phyloP scores from a whole-genome alignment of 2,113 vertebrate species.

The Poicephalus gulielmi region DNA sequence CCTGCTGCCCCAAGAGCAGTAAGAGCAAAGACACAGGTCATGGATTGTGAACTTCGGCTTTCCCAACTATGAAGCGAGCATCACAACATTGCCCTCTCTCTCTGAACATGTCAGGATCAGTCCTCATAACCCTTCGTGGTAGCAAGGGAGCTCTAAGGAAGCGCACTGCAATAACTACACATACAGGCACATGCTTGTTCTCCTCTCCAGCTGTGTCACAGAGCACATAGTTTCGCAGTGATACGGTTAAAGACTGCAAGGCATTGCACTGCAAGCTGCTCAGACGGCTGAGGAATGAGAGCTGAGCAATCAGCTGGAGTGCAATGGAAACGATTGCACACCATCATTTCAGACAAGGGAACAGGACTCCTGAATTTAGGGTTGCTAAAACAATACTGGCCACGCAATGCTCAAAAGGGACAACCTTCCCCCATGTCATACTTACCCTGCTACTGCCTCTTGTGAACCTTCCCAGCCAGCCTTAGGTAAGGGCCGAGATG shows the following conservation, averaged over 20 bases:
- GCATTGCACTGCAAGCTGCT: not conserved
- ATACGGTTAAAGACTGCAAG: accelerated
- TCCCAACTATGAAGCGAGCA: not conserved
- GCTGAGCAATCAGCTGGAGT: not conserved
- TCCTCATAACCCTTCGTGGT: not conserved
- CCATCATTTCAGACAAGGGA: not conserved
- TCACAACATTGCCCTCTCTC: not conserved
- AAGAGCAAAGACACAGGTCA: not conserved
- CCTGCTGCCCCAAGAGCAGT: not conserved
- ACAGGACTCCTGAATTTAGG: not conserved
- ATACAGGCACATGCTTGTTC: not conserved
- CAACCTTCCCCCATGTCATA: not conserved
- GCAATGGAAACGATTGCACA: not conserved
- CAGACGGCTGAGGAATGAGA: not conserved
- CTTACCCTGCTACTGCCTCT: accelerated
- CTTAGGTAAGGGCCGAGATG: not conserved
- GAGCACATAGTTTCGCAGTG: not conserved
- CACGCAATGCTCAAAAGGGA: accelerated
- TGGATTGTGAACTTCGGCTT: not conserved
- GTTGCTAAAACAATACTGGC: not conserved
- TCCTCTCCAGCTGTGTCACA: not conserved
- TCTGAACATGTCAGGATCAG: not conserved
- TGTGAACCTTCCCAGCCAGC: not conserved
- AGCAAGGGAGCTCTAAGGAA: not conserved
- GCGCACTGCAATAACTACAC: not conserved